Conservation (phyloP, 2,113 vertebrate species). For the Chloropsis hardwickii region DNA sequence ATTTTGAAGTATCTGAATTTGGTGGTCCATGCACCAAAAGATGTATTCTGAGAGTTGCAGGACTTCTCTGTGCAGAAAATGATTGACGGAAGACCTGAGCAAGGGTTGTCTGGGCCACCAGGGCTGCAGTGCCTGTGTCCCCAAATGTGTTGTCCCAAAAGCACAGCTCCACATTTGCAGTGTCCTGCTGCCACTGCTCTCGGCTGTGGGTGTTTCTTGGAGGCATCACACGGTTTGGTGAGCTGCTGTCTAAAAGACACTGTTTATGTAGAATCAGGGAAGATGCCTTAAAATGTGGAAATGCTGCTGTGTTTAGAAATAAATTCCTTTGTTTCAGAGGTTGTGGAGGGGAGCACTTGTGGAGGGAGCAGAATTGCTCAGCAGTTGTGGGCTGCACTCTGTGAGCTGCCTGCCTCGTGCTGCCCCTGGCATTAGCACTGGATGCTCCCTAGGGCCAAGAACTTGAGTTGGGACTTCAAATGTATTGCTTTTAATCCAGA, state of each 20-base stretch:
- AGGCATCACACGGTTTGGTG: fast-evolving
- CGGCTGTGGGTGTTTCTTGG: fast-evolving
- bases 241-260: background rate
- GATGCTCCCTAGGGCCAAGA: background rate
- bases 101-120: background rate
- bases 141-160: fast-evolving
- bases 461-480: background rate
- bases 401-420: background rate
- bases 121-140: background rate
- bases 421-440: background rate
- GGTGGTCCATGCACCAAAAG: background rate
- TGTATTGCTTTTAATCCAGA: background rate
- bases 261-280: background rate
- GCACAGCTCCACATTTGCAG: background rate
- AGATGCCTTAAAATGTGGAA: background rate
- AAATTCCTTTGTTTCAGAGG: background rate
- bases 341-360: background rate
- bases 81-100: background rate
- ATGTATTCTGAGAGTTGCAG: background rate
- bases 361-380: background rate
- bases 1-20: background rate
- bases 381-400: fast-evolving
- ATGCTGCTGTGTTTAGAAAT: background rate
- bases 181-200: background rate
- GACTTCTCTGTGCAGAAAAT: background rate